Conservation (phyloP, 2,888 invertebrate species). For the Clunio marinus region DNA sequence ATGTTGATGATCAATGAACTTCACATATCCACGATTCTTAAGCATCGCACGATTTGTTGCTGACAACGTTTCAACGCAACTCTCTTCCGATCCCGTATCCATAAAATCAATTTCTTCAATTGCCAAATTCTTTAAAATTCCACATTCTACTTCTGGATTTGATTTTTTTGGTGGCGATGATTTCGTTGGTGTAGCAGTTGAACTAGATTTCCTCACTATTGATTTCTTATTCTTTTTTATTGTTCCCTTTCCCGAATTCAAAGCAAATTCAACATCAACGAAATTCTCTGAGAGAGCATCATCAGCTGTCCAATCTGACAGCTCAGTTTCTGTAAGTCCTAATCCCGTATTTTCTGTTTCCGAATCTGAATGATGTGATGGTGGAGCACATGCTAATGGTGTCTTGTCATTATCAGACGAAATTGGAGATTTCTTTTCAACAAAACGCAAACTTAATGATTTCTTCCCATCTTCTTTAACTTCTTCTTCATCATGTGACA, state of each 20-base stretch:
- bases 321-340: constrained; percentile 76
- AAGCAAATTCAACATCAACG: constrained; percentile 60
- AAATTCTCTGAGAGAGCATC: constrained; percentile 73
- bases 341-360: constrained; percentile 67
- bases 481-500: constrained; percentile 43
- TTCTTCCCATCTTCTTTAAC: constrained; percentile 41
- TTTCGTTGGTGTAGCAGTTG: constrained; percentile 40
- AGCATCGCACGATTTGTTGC: constrained; percentile 55
- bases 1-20: constrained; percentile 56
- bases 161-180: constrained; percentile 46
- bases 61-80: constrained; percentile 60
- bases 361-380: constrained; percentile 58
- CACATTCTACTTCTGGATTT: constrained; percentile 50
- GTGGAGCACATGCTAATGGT: constrained; percentile 41
- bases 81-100: constrained; percentile 80
- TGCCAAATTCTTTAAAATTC: constrained; percentile 54
- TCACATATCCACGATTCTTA: constrained; percentile 63
- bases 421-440: background rate
- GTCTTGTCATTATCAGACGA: constrained; percentile 29
- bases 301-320: constrained; percentile 87
- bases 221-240: constrained; percentile 49
- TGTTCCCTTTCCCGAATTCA: constrained; percentile 54
- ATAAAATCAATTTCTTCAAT: constrained; percentile 79
- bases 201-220: constrained; percentile 50
- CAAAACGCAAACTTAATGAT: background rate